These are phyloP conservation scores for Hypomesus transpacificus DNA, from an alignment of 2,113 vertebrate species.

Conservation along the genomic window DNA sequence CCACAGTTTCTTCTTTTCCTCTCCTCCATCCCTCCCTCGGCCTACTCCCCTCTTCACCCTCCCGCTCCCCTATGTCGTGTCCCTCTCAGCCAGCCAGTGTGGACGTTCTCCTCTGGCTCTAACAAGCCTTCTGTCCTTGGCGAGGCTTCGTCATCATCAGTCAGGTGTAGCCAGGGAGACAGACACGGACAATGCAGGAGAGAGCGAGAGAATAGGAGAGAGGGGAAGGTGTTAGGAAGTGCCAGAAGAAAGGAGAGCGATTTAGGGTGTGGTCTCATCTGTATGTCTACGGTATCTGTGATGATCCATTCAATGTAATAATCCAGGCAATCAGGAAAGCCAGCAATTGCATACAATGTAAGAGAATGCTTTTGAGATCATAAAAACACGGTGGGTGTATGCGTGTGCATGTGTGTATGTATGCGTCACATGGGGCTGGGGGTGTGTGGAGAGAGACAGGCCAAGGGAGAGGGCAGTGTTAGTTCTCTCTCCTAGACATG, in stretches of 20 bases:
- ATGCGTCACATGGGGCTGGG: background rate
- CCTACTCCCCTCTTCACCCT: background rate
- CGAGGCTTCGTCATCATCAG: slow-evolving; percentile 61
- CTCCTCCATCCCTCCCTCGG: background rate
- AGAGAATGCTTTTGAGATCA: background rate
- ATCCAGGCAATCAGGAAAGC: slow-evolving; percentile 29
- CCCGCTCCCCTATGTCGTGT: slow-evolving; percentile 12
- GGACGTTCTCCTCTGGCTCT: slow-evolving; percentile 44
- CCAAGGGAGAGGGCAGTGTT: slow-evolving; percentile 9
- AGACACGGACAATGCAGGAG: slow-evolving; percentile 33
- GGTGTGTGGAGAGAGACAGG: background rate
- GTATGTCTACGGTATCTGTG: slow-evolving; percentile 7
- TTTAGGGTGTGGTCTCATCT: background rate
- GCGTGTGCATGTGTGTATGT: background rate
- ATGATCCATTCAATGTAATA: background rate
- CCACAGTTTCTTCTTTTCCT: no score
- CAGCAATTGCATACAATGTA: background rate
- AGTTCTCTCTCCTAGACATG: slow-evolving; percentile 9
- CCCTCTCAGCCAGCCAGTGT: slow-evolving; percentile 34
- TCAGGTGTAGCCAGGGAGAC: slow-evolving; percentile 44
- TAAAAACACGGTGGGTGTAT: no score
- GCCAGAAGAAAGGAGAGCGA: slow-evolving; percentile 20
- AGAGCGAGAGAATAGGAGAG: slow-evolving; percentile 9
- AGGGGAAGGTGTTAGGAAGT: slow-evolving; percentile 15
- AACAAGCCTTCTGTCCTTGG: slow-evolving; percentile 64